Percentiles rank a stretch among this genome's conserved stretches.
Evolutionary conservation across 1,140 invertebrate genomes (phyloP).

Genomic region (Nomia melanderi): DNA sequence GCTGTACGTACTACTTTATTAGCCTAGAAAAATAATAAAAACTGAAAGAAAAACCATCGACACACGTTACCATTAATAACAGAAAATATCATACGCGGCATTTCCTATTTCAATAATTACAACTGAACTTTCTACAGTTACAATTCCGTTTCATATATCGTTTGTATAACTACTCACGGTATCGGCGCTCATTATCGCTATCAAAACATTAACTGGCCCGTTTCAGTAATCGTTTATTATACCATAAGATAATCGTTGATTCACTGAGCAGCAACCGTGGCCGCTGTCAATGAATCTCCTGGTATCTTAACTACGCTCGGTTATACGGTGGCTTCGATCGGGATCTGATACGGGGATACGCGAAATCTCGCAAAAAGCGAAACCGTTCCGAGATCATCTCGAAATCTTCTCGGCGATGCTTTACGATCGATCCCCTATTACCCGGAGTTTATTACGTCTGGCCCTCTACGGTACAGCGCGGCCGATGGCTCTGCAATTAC

Average conservation of each 20-base stretch:
- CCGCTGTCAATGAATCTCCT: not conserved
- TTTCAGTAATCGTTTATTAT: constrained; percentile 23
- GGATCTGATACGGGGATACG: constrained; percentile 8
- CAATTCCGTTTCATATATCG: not conserved
- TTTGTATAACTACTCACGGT: not conserved
- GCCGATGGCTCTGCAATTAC: constrained; percentile 1
- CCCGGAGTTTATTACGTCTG: constrained; percentile 6
- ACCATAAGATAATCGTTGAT: not conserved
- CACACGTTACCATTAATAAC: no score
- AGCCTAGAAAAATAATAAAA: no score
- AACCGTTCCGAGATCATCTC: not conserved
- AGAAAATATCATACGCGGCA: no score
- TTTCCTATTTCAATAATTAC: no score
- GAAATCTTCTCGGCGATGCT: constrained; percentile 5
- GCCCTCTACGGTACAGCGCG: constrained; percentile 7
- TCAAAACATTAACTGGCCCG: not conserved
- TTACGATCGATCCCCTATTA: not conserved
- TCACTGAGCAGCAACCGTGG: not conserved
- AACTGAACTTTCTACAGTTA: no score
- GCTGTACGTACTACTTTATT: no score
- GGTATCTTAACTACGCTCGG: not conserved
- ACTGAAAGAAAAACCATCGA: no score
- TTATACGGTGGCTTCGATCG: not conserved
- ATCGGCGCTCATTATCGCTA: constrained; percentile 4
- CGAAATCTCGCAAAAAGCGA: constrained; percentile 8